A percentile compares a stretch with the other conserved stretches of the same genome.
Conservation (phyloP, 2,888 invertebrate species). For the Calliphora vomitoria region DNA sequence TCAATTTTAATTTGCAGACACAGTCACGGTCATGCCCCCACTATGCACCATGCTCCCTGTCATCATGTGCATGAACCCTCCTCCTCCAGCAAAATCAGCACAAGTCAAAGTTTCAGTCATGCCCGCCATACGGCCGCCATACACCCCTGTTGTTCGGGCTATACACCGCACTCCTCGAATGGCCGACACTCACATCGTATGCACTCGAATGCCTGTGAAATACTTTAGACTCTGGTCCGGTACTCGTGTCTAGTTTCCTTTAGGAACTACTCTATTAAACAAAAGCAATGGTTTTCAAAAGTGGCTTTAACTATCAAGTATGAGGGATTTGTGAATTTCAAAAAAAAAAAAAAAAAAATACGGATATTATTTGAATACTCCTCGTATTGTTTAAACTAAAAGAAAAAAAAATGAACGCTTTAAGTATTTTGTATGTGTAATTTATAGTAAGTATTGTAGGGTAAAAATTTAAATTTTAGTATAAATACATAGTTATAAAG, state of each 20-base stretch:
- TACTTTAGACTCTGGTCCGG: conserved; percentile 78
- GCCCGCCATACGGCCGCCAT: conserved; percentile 78
- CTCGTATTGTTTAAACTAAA: conserved; percentile 29
- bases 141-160: conserved; percentile 84
- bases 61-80: conserved; percentile 78
- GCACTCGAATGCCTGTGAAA: conserved; percentile 83
- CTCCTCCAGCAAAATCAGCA: conserved; percentile 78
- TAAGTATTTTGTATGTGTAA: conserved; percentile 67
- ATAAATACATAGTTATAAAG: neutral
- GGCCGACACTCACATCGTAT: conserved; percentile 82
- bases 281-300: conserved; percentile 72
- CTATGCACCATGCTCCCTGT: conserved; percentile 75
- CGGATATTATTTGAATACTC: conserved; percentile 55
- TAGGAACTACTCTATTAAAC: conserved; percentile 31
- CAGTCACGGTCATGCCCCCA: conserved; percentile 77
- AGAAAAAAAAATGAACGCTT: conserved; percentile 65
- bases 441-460: conserved; percentile 53
- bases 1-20: conserved; percentile 66
- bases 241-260: neutral
- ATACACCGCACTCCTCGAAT: conserved; percentile 79
- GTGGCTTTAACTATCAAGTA: conserved; percentile 59
- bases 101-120: conserved; percentile 84
- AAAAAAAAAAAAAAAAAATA: conserved; percentile 24
- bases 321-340: conserved; percentile 9
- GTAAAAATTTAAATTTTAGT: conserved; percentile 52